These are phyloP conservation scores for Teleogryllus oceanicus DNA, from an alignment of 2,888 invertebrate genomes.

Conservation along the genomic window DNA sequence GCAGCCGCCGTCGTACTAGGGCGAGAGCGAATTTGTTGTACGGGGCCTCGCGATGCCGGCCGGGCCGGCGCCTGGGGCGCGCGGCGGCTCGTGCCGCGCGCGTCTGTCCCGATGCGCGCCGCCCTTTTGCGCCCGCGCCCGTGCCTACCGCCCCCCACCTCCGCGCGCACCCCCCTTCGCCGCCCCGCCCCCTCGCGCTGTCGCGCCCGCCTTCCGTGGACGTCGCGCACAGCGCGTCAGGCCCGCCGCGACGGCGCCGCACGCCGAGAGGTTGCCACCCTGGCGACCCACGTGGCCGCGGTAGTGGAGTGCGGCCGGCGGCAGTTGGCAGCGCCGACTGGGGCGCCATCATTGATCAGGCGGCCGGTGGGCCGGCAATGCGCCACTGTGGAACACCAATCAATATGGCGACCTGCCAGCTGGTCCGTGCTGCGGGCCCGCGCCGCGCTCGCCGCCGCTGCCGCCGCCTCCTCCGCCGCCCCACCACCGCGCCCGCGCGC, in stretches of 20 bases:
- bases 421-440: slow-evolving; percentile 18
- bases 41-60: slow-evolving; percentile 23
- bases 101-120: no score
- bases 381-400: slow-evolving; percentile 18
- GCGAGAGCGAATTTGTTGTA: slow-evolving; percentile 32
- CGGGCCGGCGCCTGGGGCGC: no score
- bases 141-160: slow-evolving; percentile 29
- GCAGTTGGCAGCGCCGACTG: slow-evolving; percentile 33
- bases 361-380: slow-evolving; percentile 22
- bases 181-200: not conserved
- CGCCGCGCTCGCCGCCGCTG: not conserved
- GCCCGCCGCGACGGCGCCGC: slow-evolving; percentile 32
- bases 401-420: slow-evolving; percentile 18
- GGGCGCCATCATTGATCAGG: slow-evolving; percentile 36
- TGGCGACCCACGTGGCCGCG: slow-evolving; percentile 35
- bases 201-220: slow-evolving; percentile 23
- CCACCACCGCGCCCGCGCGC: not conserved
- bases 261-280: slow-evolving; percentile 24
- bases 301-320: slow-evolving; percentile 26
- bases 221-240: slow-evolving; percentile 33
- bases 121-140: slow-evolving; percentile 12
- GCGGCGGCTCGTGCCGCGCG: no score
- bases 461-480: not conserved
- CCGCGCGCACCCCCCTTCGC: slow-evolving; percentile 33
- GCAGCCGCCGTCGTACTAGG: not conserved